A percentile compares a stretch with the other conserved stretches of the same genome.
Evolutionary conservation across 2,888 invertebrate species (phyloP).

Genomic region (Zygogramma bicolorata): DNA sequence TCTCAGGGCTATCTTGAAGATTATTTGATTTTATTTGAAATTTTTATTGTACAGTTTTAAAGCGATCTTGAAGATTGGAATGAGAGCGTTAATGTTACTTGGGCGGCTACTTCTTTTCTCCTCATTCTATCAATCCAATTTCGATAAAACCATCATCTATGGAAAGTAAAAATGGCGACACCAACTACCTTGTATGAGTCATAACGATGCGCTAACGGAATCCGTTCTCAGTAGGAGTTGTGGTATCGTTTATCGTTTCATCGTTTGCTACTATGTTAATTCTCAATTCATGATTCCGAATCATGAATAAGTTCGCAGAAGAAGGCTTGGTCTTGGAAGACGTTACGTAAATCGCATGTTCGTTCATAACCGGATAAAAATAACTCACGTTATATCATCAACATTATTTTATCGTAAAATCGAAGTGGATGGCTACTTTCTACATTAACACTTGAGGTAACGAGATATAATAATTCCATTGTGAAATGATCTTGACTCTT

Average conservation of each 20-base stretch:
- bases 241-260: too few species aligned
- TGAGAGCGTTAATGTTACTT: too few species aligned
- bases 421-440: conserved; percentile 16
- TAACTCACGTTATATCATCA: conserved; percentile 11
- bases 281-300: not conserved
- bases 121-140: too few species aligned
- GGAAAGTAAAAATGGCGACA: not conserved
- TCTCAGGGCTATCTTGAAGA: too few species aligned
- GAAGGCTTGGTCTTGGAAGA: conserved; percentile 3
- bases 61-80: too few species aligned
- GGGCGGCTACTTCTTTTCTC: too few species aligned
- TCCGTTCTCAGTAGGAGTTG: not conserved
- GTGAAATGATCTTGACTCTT: not conserved
- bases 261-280: not conserved
- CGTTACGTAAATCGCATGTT: conserved; percentile 3
- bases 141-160: not conserved
- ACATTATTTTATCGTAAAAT: not conserved
- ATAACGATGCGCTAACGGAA: not conserved
- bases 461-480: not conserved
- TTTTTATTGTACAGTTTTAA: too few species aligned
- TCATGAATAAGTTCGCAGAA: conserved; percentile 11
- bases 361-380: conserved; percentile 8
- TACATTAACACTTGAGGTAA: not conserved
- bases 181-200: not conserved
- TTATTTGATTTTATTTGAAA: too few species aligned